These are phyloP conservation scores for Creontiades dilutus DNA, from an alignment of 2,888 invertebrate species.

Conservation along the genomic window DNA sequence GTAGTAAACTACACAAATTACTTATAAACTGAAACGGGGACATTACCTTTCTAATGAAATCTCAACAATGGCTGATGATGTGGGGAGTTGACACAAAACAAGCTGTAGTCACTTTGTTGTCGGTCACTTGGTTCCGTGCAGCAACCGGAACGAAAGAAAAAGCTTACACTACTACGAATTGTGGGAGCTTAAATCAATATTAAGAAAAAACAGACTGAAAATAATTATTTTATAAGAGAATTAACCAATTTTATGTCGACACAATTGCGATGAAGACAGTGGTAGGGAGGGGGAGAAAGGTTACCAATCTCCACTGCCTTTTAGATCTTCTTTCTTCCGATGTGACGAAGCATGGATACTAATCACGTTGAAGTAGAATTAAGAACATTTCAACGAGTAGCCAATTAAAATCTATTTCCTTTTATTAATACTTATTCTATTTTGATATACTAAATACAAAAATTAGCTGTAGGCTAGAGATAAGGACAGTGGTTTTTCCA, in stretches of 20 bases:
- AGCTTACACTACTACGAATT: not conserved
- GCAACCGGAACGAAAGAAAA: not conserved
- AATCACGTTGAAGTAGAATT: too few relatives aligned
- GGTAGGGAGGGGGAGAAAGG: constrained; percentile 4
- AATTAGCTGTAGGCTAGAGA: too few relatives aligned
- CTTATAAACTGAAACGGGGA: not conserved
- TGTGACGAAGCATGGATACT: too few relatives aligned
- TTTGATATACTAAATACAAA: too few relatives aligned
- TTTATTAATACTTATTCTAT: too few relatives aligned
- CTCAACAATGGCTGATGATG: constrained; percentile 21
- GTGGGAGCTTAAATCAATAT: not conserved
- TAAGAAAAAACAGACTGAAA: constrained; percentile 7
- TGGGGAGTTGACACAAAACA: not conserved
- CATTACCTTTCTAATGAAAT: constrained; percentile 33
- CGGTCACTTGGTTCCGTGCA: not conserved
- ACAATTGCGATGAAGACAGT: not conserved
- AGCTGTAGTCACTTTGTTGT: not conserved
- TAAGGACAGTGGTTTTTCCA: too few relatives aligned
- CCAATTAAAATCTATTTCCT: too few relatives aligned
- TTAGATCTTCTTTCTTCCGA: not conserved
- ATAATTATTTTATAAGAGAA: not conserved
- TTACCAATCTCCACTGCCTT: not conserved
- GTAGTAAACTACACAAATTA: too few relatives aligned
- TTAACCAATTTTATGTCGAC: not conserved
- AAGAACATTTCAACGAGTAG: too few relatives aligned